Evolutionary conservation across 2,113 vertebrate species (phyloP).

Genomic region (Piliocolobus tephrosceles): DNA sequence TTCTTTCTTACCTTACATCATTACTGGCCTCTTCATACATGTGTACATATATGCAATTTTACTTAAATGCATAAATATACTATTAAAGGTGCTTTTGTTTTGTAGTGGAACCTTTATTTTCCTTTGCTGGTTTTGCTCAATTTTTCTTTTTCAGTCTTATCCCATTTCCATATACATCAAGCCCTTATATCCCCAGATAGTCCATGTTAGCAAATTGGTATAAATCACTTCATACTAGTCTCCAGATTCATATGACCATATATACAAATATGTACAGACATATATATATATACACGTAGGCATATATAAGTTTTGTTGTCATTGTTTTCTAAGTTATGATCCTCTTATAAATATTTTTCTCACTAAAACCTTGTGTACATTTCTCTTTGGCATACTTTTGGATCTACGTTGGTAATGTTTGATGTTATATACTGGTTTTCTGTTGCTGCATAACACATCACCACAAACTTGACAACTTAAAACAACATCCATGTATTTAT

Average conservation of each 20-base stretch:
- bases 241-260: not conserved
- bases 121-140: not conserved
- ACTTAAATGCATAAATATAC: not conserved
- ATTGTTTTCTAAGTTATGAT: not conserved
- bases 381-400: not conserved
- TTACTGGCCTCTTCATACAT: not conserved
- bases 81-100: not conserved
- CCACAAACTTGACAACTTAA: not conserved
- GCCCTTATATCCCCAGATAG: not conserved
- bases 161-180: not conserved
- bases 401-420: not conserved
- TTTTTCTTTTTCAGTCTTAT: not conserved
- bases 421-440: not conserved
- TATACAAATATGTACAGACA: not conserved
- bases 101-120: not conserved
- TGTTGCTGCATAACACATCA: not conserved
- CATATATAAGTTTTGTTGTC: not conserved
- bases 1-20: not conserved
- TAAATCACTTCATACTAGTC: not conserved
- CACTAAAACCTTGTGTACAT: not conserved
- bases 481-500: not conserved
- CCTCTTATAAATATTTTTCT: not conserved
- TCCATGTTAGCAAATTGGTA: not conserved
- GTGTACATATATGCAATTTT: not conserved
- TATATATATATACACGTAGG: not conserved